Percentiles rank a stretch among this genome's conserved stretches.
Evolutionary conservation across 2,113 vertebrate species (phyloP).

Genomic region (Phrynosoma blainvillii): DNA sequence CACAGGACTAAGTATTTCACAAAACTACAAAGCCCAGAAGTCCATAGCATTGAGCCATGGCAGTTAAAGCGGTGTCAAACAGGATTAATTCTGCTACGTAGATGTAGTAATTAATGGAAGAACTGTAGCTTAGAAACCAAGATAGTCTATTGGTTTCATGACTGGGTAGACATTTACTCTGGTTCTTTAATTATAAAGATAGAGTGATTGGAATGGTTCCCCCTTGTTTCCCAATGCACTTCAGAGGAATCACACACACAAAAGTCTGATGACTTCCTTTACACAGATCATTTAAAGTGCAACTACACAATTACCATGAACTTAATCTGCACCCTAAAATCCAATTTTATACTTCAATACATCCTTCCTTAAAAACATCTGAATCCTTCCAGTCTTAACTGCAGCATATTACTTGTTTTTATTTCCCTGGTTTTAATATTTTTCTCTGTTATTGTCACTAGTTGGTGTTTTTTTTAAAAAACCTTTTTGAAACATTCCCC

Average conservation of each 20-base stretch:
- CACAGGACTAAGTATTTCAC: too few relatives aligned
- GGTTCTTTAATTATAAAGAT: not conserved
- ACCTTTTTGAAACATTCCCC: not conserved
- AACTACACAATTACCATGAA: not conserved
- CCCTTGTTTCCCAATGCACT: not conserved
- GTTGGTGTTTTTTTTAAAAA: not conserved
- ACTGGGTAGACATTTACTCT: not conserved
- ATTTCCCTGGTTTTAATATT: not conserved
- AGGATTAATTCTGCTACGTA: too few relatives aligned
- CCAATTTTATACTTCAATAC: not conserved
- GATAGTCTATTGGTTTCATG: not conserved
- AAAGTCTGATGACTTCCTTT: not conserved
- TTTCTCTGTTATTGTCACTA: not conserved
- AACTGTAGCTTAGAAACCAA: too few relatives aligned
- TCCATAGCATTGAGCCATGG: too few relatives aligned
- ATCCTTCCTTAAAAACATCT: not conserved
- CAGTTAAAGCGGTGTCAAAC: too few relatives aligned
- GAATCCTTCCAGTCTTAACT: not conserved
- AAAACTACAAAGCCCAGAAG: too few relatives aligned
- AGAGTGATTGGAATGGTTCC: not conserved
- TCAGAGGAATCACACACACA: not conserved
- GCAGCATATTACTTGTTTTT: not conserved
- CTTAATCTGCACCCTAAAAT: not conserved
- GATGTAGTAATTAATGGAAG: too few relatives aligned
- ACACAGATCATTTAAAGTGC: slow-evolving; percentile 5